phyloP scores from a whole-genome alignment of 2,888 invertebrate genomes.

The Cantharis nigra region DNA sequence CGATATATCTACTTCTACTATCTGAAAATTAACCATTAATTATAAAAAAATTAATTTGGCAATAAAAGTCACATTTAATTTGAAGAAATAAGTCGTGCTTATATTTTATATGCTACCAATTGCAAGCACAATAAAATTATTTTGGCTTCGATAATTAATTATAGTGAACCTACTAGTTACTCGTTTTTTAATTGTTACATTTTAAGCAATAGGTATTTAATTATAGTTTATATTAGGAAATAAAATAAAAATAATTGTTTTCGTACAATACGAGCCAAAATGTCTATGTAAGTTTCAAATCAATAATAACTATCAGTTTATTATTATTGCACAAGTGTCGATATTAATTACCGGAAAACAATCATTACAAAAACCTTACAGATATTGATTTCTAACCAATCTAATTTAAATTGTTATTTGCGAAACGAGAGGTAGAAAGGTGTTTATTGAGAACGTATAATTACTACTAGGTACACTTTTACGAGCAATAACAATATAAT shows the following conservation, averaged over 20 bases:
- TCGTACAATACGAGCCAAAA: background rate
- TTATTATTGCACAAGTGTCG: background rate
- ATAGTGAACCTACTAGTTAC: background rate
- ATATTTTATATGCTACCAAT: background rate
- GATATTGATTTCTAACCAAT: constrained; percentile 1
- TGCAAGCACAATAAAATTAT: background rate
- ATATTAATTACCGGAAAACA: background rate
- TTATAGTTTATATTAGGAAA: background rate
- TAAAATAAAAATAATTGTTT: background rate
- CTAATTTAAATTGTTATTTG: constrained; percentile 1
- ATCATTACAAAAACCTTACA: background rate
- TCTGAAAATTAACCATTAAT: background rate
- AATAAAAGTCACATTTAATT: background rate
- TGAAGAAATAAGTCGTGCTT: background rate
- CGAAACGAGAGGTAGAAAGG: constrained; percentile 1
- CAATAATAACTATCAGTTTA: background rate
- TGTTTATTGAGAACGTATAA: constrained; percentile 1
- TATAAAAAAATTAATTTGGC: background rate
- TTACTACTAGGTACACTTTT: background rate
- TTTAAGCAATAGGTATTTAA: background rate
- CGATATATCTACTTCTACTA: background rate
- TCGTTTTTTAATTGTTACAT: background rate
- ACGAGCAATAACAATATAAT: background rate
- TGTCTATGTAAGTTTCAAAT: background rate
- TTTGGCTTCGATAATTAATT: background rate